A percentile compares a stretch with the other conserved stretches of the same genome.
phyloP scores from a whole-genome alignment of 2,797 vertebrate genomes.

The Sciurus carolinensis region DNA sequence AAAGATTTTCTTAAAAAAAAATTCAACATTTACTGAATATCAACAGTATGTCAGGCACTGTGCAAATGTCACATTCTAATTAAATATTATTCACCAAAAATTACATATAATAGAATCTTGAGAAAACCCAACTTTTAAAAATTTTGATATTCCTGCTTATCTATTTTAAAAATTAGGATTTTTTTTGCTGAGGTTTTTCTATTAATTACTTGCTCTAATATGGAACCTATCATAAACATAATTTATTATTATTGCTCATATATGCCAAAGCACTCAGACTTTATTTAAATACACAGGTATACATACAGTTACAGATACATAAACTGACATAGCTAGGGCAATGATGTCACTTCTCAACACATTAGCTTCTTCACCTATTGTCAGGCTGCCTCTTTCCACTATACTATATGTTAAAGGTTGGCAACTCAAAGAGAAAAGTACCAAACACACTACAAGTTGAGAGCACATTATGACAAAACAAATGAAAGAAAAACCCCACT shows the following conservation, averaged over 20 bases:
- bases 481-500: not conserved
- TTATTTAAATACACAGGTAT: not conserved
- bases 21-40: constrained; percentile 26
- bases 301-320: not conserved
- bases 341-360: not conserved
- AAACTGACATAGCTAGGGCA: not conserved
- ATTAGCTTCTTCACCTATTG: not conserved
- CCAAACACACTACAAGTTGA: constrained; percentile 25
- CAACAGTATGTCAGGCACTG: not conserved
- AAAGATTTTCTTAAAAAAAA: constrained; percentile 30
- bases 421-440: constrained; percentile 28
- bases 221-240: constrained; percentile 66
- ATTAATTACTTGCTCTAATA: constrained; percentile 43
- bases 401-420: not conserved
- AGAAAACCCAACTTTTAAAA: not conserved
- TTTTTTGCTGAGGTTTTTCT: constrained; percentile 55
- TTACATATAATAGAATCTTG: not conserved
- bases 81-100: not conserved
- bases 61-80: not conserved
- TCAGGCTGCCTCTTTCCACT: constrained; percentile 1
- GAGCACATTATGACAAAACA: constrained; percentile 15
- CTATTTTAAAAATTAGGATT: constrained; percentile 62
- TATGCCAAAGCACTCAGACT: not conserved
- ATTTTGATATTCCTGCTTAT: constrained; percentile 13
- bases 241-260: constrained; percentile 82